A percentile compares a stretch with the other conserved stretches of the same genome.
phyloP scores from a whole-genome alignment of 2,888 invertebrate genomes.

The Lochmaea crataegi region DNA sequence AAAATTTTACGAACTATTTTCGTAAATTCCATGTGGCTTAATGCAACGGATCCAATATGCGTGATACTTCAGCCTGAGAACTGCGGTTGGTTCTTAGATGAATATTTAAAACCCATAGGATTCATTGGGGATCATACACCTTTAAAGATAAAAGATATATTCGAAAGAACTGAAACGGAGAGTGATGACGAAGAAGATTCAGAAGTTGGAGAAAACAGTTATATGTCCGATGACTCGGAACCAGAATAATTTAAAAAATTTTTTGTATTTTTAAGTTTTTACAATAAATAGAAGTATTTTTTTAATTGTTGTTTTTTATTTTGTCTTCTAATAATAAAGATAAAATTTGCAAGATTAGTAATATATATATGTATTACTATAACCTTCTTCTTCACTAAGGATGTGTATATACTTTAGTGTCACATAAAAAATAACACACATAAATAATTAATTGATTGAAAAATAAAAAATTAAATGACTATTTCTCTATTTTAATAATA shows the following conservation, averaged over 20 bases:
- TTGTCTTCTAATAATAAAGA: not conserved
- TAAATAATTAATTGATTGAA: constrained; percentile 20
- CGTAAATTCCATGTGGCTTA: constrained; percentile 20
- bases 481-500: too few relatives aligned
- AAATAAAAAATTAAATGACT: not conserved
- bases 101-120: constrained; percentile 27
- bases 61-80: not conserved
- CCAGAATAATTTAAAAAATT: constrained; percentile 5
- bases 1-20: constrained; percentile 19
- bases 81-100: constrained; percentile 25
- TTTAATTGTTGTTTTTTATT: constrained; percentile 18
- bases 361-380: too few relatives aligned
- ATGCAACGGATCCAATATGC: too few relatives aligned
- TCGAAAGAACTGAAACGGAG: constrained; percentile 13
- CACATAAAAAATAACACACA: not conserved
- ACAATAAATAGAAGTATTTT: not conserved
- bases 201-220: not conserved
- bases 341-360: too few relatives aligned
- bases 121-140: constrained; percentile 30
- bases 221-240: not conserved
- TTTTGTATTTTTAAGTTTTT: not conserved
- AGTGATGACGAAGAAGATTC: too few relatives aligned
- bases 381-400: too few relatives aligned
- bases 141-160: constrained; percentile 11
- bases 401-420: not conserved